Base-by-base conservation (phyloP, 2,888 invertebrate genomes). In the Sinelater perroti region DNA sequence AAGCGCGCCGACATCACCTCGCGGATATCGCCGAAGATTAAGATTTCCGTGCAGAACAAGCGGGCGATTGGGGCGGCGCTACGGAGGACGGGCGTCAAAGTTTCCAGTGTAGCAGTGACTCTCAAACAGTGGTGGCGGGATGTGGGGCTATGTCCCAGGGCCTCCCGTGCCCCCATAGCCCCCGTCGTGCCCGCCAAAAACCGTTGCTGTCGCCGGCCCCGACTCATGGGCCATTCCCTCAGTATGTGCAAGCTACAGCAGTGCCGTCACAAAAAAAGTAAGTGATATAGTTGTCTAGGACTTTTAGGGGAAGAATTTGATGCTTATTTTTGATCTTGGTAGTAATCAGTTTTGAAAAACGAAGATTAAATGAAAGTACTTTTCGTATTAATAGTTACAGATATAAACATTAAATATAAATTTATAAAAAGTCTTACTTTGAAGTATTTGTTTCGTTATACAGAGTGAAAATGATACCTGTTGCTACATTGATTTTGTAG, bases 221-320 rank as follows among this genome's bases (percentile, higher is more conserved):
- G 76, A 72, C 83, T 84, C 80, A 89, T 89, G 89, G 89, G 89
- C 85, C 88, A 88, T 82, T 84, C 88, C 81, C 87, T 88, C 85
- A 88, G 88, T 80, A 89, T 89, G 88, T 89, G 89, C 82, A 88
- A 87, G 83, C 85, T 88, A 79, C 87, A 88, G 81, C 87, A 87
- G 84, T 85, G 87, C 81, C 87, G 67, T 54, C 87, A 88, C 81
- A 88, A 88, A 84, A 88, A 88, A 82, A 87, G 87, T 84, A 86
- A 78, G 85, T 84, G 42, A n/a, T n/a, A n/a, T n/a, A n/a, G n/a
- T n/a, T n/a, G n/a, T n/a, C n/a, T n/a, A n/a, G n/a, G n/a, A n/a
- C n/a, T n/a, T n/a, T n/a, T n/a, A n/a, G n/a, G n/a, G n/a, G n/a
- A n/a, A n/a, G n/a, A n/a, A n/a, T n/a, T n/a, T n/a, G n/a, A n/a